phyloP scores from a whole-genome alignment of 2,113 vertebrate species.

The Hypocryptadius cinnamomeus region DNA sequence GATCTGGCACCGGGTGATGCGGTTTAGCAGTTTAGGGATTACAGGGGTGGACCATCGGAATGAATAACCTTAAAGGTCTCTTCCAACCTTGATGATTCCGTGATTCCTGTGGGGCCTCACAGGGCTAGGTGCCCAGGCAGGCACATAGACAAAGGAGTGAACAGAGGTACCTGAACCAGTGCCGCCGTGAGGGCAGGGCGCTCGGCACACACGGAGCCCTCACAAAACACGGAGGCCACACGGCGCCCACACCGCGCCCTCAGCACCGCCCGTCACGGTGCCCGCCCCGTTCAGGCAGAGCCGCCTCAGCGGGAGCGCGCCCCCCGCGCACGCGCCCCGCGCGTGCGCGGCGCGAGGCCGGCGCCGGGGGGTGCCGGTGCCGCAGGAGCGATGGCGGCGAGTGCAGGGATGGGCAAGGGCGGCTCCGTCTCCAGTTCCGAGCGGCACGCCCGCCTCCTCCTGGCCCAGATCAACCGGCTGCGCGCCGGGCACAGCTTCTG shows the following conservation, averaged over 20 bases:
- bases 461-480: conserved; percentile 91
- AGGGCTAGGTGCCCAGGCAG: neutral
- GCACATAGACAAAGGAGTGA: accelerated
- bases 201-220: neutral
- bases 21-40: neutral
- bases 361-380: neutral
- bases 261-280: accelerated
- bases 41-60: neutral
- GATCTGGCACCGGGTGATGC: neutral
- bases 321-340: neutral
- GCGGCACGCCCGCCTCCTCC: conserved; percentile 83
- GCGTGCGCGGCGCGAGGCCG: neutral
- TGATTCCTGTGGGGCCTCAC: neutral
- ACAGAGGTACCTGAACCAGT: no score
- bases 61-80: neutral
- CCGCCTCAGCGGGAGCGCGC: accelerated
- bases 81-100: neutral
- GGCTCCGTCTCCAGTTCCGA: conserved; percentile 64
- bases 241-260: neutral
- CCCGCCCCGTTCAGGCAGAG: neutral
- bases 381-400: neutral
- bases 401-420: neutral
- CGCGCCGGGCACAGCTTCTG: conserved; percentile 84
- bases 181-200: no score
- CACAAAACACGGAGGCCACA: neutral